Conservation (phyloP, 2,113 vertebrate genomes). For the Tauraco erythrolophus region DNA sequence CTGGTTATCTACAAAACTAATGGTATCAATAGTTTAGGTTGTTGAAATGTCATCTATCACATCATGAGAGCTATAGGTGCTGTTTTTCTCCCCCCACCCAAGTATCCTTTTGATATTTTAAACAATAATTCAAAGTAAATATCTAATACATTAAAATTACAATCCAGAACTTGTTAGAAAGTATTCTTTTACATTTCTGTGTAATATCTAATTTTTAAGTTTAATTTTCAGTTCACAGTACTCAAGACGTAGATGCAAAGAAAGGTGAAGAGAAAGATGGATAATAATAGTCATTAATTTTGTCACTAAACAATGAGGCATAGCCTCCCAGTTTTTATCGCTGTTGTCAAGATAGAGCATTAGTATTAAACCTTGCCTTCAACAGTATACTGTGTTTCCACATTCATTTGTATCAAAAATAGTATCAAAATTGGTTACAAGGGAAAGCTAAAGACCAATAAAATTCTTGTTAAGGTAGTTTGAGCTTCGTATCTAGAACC, state of each 20-base stretch:
- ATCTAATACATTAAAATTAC: background rate
- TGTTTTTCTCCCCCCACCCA: background rate
- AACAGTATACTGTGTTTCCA: slow-evolving; percentile 2
- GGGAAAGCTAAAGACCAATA: background rate
- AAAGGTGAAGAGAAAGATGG: slow-evolving; percentile 64
- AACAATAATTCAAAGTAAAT: background rate
- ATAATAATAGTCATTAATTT: slow-evolving; percentile 72
- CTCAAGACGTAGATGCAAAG: slow-evolving; percentile 46
- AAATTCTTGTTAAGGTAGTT: background rate
- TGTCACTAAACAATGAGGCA: slow-evolving; percentile 70
- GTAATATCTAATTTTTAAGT: slow-evolving; percentile 11
- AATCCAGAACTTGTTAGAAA: slow-evolving; percentile 5
- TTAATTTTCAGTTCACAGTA: slow-evolving; percentile 46
- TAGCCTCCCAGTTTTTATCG: slow-evolving; percentile 61
- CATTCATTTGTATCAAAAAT: slow-evolving; percentile 32
- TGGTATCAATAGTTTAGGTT: background rate
- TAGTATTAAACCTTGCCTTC: slow-evolving; percentile 31
- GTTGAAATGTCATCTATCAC: background rate
- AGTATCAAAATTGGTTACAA: background rate
- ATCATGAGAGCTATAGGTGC: background rate
- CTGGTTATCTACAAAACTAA: background rate
- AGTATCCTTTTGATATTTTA: background rate
- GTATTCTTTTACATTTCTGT: background rate
- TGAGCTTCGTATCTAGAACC: background rate
- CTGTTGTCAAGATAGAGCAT: slow-evolving; percentile 46